phyloP scores from a whole-genome alignment of 2,888 invertebrate genomes.

The Leptodirus hochenwartii region DNA sequence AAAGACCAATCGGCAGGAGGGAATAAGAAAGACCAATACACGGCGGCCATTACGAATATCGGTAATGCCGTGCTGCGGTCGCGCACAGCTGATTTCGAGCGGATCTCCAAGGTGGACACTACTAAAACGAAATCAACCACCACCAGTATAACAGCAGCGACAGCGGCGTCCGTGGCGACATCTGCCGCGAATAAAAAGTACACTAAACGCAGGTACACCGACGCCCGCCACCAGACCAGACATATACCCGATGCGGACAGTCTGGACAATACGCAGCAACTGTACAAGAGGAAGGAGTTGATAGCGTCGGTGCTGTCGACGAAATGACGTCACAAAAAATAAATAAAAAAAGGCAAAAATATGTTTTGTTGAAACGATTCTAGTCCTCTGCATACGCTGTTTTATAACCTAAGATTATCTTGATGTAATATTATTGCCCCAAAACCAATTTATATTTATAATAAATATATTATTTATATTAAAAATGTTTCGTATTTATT shows the following conservation, averaged over 20 bases:
- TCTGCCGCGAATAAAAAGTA: slow-evolving; percentile 37
- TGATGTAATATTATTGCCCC: too few relatives aligned
- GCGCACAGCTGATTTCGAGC: slow-evolving; percentile 48
- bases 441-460: too few relatives aligned
- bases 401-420: too few relatives aligned
- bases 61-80: slow-evolving; percentile 45
- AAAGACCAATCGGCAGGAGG: slow-evolving; percentile 14
- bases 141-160: slow-evolving; percentile 24
- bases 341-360: too few relatives aligned
- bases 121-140: slow-evolving; percentile 30
- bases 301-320: slow-evolving; percentile 53
- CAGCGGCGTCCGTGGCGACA: slow-evolving; percentile 14
- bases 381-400: too few relatives aligned
- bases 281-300: slow-evolving; percentile 64
- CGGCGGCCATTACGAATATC: slow-evolving; percentile 43
- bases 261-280: slow-evolving; percentile 26
- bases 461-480: too few relatives aligned
- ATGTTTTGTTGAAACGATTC: too few relatives aligned
- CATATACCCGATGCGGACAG: slow-evolving; percentile 36
- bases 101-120: slow-evolving; percentile 25
- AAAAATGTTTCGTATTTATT: too few relatives aligned
- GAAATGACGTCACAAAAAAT: too few relatives aligned
- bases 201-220: slow-evolving; percentile 39
- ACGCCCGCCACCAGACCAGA: slow-evolving; percentile 37
- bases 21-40: too few relatives aligned